Evolutionary conservation across 2,888 invertebrate species (phyloP).

Genomic region (Sphaerophoria taeniata): DNA sequence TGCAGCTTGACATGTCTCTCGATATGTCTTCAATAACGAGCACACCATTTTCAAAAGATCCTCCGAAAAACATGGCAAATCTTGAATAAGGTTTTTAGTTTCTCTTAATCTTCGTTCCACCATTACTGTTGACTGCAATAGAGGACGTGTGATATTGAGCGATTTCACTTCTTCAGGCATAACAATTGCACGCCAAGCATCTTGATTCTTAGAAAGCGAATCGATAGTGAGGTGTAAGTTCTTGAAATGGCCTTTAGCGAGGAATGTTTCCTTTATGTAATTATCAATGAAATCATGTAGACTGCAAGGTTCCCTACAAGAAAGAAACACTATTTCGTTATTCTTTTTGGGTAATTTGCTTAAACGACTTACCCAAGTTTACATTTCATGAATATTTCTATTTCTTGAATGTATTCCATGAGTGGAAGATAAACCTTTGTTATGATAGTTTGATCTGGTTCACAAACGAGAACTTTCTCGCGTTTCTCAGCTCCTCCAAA

Average conservation of each 20-base stretch:
- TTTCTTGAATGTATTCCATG: conserved; percentile 92
- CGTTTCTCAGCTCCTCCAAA: conserved; percentile 78
- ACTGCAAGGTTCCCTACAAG: conserved; percentile 86
- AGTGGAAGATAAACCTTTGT: conserved; percentile 92
- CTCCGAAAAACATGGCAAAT: conserved; percentile 89
- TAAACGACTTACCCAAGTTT: conserved; percentile 84
- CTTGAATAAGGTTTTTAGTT: conserved; percentile 87
- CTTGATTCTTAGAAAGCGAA: conserved; percentile 88
- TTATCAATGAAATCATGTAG: conserved; percentile 93
- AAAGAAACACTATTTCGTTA: background rate
- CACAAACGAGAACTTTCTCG: conserved; percentile 89
- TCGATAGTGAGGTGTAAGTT: conserved; percentile 85
- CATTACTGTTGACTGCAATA: conserved; percentile 88
- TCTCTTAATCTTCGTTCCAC: conserved; percentile 86
- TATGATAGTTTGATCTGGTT: conserved; percentile 89
- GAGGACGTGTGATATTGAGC: conserved; percentile 86
- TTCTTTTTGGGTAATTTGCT: background rate
- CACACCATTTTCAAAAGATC: conserved; percentile 89
- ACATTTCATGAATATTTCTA: conserved; percentile 87
- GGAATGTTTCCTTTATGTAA: conserved; percentile 93
- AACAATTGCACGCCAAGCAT: conserved; percentile 91
- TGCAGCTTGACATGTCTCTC: conserved; percentile 89
- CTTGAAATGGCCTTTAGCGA: conserved; percentile 88
- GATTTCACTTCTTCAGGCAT: conserved; percentile 88
- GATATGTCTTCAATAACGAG: conserved; percentile 88